phyloP scores from a whole-genome alignment of 2,888 invertebrate species.

The Altica lythri region DNA sequence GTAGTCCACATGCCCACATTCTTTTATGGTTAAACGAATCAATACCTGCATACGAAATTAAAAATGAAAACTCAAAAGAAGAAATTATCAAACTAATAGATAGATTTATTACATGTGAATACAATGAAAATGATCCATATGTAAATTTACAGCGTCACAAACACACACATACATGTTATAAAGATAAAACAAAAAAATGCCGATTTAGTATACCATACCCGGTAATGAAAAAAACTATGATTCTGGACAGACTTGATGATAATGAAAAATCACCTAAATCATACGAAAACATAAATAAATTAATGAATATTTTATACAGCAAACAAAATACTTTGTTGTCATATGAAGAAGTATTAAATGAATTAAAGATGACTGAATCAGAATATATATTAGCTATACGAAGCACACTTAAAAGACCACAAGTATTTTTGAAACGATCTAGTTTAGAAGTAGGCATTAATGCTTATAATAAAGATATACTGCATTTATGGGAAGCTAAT shows the following conservation, averaged over 20 bases:
- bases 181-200: background rate
- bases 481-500: too few species aligned
- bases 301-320: background rate
- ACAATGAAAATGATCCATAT: background rate
- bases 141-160: background rate
- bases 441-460: too few species aligned
- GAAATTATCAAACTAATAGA: too few species aligned
- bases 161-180: slow-evolving; percentile 4
- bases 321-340: background rate
- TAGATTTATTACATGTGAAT: slow-evolving; percentile 6
- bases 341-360: slow-evolving; percentile 1
- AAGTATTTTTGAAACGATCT: too few species aligned
- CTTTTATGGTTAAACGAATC: too few species aligned
- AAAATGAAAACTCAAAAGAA: too few species aligned
- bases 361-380: too few species aligned
- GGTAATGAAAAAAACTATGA: slow-evolving; percentile 4
- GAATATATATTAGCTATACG: too few species aligned
- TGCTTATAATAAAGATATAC: too few species aligned
- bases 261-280: background rate
- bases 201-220: slow-evolving; percentile 1
- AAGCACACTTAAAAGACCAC: too few species aligned
- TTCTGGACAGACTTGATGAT: background rate
- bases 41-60: too few species aligned
- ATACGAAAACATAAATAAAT: background rate
- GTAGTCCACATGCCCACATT: too few species aligned